Evolutionary conservation across 2,113 vertebrate genomes (phyloP).

Genomic region (Penelope pileata): DNA sequence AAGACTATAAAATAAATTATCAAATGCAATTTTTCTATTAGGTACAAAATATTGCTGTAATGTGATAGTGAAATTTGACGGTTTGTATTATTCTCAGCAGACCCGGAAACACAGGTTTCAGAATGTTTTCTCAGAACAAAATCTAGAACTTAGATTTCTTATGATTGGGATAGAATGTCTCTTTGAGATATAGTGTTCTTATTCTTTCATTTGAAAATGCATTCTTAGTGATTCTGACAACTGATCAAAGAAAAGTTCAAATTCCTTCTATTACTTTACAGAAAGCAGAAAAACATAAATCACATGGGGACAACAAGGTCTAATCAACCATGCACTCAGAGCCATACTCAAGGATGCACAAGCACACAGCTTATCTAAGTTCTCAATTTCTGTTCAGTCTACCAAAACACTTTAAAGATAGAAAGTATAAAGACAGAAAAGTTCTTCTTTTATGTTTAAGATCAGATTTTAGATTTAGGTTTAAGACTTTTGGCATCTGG

Average conservation of each 20-base stretch:
- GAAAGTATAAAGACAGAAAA: neutral
- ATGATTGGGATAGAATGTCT: neutral
- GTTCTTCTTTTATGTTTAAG: neutral
- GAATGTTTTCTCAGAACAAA: neutral
- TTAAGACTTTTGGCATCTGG: neutral
- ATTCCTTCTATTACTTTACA: neutral
- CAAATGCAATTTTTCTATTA: neutral
- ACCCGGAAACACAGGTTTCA: neutral
- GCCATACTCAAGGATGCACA: neutral
- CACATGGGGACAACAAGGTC: neutral
- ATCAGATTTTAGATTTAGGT: neutral
- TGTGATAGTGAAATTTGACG: neutral
- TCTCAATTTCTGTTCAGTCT: neutral
- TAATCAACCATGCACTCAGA: neutral
- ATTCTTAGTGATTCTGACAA: neutral
- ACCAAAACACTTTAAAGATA: no score
- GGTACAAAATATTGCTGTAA: neutral
- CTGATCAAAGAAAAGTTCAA: neutral
- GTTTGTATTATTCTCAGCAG: accelerated
- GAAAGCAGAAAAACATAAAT: neutral
- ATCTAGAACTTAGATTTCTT: neutral
- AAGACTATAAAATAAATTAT: neutral
- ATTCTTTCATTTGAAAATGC: neutral
- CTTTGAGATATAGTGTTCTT: neutral
- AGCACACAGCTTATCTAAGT: neutral